Conservation (phyloP, 2,113 vertebrate species). For the Leucoraja erinaceus region DNA sequence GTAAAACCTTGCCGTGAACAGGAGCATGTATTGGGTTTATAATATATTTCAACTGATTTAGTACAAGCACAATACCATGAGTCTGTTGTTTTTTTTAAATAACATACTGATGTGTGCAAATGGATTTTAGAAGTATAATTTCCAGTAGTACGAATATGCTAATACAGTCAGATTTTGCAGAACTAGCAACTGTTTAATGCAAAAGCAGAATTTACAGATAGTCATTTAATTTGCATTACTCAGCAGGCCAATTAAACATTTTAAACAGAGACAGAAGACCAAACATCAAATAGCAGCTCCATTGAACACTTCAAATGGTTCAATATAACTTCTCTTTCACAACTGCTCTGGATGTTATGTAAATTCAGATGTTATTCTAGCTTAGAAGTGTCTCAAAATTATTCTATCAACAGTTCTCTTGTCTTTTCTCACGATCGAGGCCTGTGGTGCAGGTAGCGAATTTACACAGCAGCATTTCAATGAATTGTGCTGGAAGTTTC, state of each 20-base stretch:
- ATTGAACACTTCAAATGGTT: neutral
- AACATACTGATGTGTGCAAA: neutral
- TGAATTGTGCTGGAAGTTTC: neutral
- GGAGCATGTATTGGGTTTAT: neutral
- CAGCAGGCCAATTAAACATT: neutral
- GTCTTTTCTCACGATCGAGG: neutral
- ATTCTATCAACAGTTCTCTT: neutral
- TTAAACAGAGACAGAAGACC: neutral
- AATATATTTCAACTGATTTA: neutral
- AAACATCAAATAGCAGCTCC: neutral
- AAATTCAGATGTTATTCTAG: neutral
- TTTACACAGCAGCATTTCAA: neutral
- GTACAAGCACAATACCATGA: neutral
- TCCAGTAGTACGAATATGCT: neutral
- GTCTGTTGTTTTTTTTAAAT: neutral
- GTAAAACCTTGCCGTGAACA: neutral
- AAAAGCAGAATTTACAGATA: neutral
- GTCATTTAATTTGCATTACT: constrained; percentile 16
- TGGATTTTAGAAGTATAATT: neutral
- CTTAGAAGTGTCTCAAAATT: neutral
- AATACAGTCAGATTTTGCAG: neutral
- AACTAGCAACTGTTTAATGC: neutral
- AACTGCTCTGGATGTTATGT: neutral
- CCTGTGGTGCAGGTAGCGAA: neutral
- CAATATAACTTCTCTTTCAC: neutral